phyloP scores from a whole-genome alignment of 37 sponge, comb jelly and placozoan genomes.

The Cladorhizidae sp. region DNA sequence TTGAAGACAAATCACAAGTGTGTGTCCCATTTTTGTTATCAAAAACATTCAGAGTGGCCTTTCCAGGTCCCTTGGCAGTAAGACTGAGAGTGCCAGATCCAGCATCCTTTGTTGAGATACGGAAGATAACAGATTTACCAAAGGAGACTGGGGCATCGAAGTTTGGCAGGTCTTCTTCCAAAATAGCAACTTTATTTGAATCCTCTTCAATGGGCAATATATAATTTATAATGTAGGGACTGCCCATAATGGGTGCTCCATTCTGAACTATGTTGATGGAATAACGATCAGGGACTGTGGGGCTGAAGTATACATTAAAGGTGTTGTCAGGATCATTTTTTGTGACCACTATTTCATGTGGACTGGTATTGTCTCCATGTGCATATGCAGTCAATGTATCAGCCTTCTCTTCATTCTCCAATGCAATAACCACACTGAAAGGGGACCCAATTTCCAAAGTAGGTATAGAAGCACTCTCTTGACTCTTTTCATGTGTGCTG shows the following conservation, averaged over 20 bases:
- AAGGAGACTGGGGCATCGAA: slow-evolving; percentile 35
- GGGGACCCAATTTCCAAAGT: slow-evolving; percentile 10
- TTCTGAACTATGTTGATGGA: slow-evolving; percentile 31
- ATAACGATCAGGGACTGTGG: slow-evolving; percentile 61
- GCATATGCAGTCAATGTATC: slow-evolving; percentile 34
- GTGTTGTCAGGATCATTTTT: slow-evolving; percentile 29
- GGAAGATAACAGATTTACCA: slow-evolving; percentile 47
- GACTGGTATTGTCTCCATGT: slow-evolving; percentile 48
- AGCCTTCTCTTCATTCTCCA: slow-evolving; percentile 16
- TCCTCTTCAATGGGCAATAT: slow-evolving; percentile 30
- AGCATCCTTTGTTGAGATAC: slow-evolving; percentile 67
- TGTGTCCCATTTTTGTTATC: slow-evolving; percentile 70
- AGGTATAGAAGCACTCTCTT: background rate
- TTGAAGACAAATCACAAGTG: slow-evolving; percentile 59
- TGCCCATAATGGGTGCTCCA: slow-evolving; percentile 34
- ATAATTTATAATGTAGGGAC: slow-evolving; percentile 57
- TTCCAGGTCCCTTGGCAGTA: slow-evolving; percentile 72
- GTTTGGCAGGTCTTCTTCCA: slow-evolving; percentile 54
- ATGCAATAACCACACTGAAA: slow-evolving; percentile 18
- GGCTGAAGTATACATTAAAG: slow-evolving; percentile 54
- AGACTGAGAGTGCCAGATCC: slow-evolving; percentile 80
- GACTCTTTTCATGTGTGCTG: background rate
- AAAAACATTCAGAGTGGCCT: slow-evolving; percentile 56
- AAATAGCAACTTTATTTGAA: slow-evolving; percentile 57
- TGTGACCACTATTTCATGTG: background rate